Evolutionary conservation across 2,797 vertebrate genomes (phyloP).

Genomic region (Sebastes kiyomatsui): DNA sequence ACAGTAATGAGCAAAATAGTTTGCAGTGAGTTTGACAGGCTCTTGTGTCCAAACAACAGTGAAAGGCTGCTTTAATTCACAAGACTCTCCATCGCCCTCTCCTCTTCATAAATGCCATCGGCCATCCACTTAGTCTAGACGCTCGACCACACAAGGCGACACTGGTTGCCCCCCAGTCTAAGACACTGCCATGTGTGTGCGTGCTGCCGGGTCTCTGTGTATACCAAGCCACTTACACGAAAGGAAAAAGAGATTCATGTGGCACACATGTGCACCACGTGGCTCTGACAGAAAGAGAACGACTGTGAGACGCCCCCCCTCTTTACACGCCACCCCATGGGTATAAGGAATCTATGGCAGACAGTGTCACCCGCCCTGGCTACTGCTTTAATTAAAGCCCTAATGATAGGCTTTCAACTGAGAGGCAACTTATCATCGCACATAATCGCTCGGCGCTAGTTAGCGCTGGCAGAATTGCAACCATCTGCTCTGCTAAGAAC

Average conservation of each 20-base stretch:
- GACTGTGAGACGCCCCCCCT: conserved; percentile 16
- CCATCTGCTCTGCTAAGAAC: conserved; percentile 75
- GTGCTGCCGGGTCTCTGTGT: conserved; percentile 36
- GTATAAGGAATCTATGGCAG: conserved; percentile 61
- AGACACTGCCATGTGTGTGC: conserved; percentile 65
- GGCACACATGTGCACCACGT: conserved; percentile 73
- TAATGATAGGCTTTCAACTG: conserved; percentile 78
- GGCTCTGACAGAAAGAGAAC: conserved; percentile 58
- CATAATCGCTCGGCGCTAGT: conserved; percentile 75
- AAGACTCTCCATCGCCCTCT: conserved; percentile 20
- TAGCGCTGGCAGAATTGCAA: conserved; percentile 74
- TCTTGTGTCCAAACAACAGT: conserved; percentile 28
- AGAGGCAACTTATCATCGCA: conserved; percentile 77
- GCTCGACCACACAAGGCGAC: conserved; percentile 80
- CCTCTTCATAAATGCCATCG: conserved; percentile 55
- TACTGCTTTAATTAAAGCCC: conserved; percentile 77
- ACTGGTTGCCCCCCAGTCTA: conserved; percentile 59
- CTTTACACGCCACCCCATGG: conserved; percentile 15
- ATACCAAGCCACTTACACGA: conserved; percentile 58
- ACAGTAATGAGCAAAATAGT: conserved; percentile 17
- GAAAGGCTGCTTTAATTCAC: conserved; percentile 37
- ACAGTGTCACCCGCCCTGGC: conserved; percentile 68
- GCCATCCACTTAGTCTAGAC: conserved; percentile 77
- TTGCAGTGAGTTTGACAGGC: conserved; percentile 15
- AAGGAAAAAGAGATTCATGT: conserved; percentile 69